Percentiles rank a stretch among this genome's conserved stretches.
Evolutionary conservation across 1,140 invertebrate species (phyloP).

Genomic region (Magallana ariakensis): DNA sequence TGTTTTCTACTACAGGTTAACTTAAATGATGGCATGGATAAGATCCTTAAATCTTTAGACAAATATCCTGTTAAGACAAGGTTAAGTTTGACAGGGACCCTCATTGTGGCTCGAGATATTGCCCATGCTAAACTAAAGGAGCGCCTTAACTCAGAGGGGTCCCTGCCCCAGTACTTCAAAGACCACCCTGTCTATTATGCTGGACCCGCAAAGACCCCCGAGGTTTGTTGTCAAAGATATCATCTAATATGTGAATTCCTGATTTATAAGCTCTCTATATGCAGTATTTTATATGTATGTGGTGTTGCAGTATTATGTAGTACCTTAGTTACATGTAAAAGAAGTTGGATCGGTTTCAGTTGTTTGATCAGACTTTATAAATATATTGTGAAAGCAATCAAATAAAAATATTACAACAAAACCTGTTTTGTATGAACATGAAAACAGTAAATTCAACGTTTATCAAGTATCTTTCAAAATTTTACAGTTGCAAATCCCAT

Average conservation of each 20-base stretch:
- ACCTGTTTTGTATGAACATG: too few relatives aligned
- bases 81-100: constrained; percentile 77
- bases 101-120: constrained; percentile 80
- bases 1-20: constrained; percentile 69
- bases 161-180: constrained; percentile 78
- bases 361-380: too few relatives aligned
- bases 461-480: too few relatives aligned
- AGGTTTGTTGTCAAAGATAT: constrained; percentile 62
- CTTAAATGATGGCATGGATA: constrained; percentile 77
- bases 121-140: constrained; percentile 80
- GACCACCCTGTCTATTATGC: constrained; percentile 80
- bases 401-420: too few relatives aligned
- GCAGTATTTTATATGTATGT: not conserved
- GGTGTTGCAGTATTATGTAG: too few relatives aligned
- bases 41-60: constrained; percentile 71
- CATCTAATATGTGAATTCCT: not conserved
- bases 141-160: constrained; percentile 75
- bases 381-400: too few relatives aligned
- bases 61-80: constrained; percentile 78
- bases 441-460: too few relatives aligned
- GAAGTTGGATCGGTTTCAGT: too few relatives aligned
- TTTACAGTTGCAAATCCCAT: too few relatives aligned
- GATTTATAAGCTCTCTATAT: not conserved
- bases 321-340: too few relatives aligned
- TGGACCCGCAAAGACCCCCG: constrained; percentile 79